Percentiles rank a stretch among this genome's conserved stretches.
Evolutionary conservation across 1,140 invertebrate genomes (phyloP).

Genomic region (Delia radicum): DNA sequence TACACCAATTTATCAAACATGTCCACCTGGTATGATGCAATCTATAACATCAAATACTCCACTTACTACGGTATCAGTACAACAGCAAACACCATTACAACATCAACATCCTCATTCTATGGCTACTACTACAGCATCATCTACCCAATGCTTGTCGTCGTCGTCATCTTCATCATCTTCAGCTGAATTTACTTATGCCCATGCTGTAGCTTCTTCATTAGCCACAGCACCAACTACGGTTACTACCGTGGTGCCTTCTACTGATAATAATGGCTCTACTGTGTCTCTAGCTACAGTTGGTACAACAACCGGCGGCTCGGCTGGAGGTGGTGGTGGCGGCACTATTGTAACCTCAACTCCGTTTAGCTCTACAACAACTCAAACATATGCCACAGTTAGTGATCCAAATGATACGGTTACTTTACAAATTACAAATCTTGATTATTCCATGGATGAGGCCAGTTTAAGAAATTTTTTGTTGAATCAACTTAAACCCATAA

Average conservation of each 20-base stretch:
- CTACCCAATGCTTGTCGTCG: no score
- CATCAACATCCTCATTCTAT: background rate
- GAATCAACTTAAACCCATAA: conserved; percentile 51
- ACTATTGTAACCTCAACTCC: background rate
- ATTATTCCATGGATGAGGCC: conserved; percentile 50
- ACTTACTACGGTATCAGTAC: background rate
- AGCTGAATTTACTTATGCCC: conserved; percentile 4
- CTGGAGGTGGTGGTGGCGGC: no score
- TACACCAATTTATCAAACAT: conserved; percentile 5
- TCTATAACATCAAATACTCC: background rate
- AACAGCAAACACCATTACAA: background rate
- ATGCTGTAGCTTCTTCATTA: conserved; percentile 4
- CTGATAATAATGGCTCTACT: background rate
- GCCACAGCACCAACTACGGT: background rate
- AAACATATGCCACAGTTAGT: conserved; percentile 6
- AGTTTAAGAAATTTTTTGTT: conserved; percentile 46
- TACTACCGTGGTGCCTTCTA: background rate
- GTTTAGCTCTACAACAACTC: background rate
- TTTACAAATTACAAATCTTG: conserved; percentile 53
- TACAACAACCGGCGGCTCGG: background rate
- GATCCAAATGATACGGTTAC: conserved; percentile 42
- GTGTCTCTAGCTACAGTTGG: conserved; percentile 1
- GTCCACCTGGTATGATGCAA: conserved; percentile 30
- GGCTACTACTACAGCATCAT: background rate
- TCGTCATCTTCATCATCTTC: background rate